Evolutionary conservation across 2,797 vertebrate species (phyloP).

Genomic region (Tragopan temminckii): DNA sequence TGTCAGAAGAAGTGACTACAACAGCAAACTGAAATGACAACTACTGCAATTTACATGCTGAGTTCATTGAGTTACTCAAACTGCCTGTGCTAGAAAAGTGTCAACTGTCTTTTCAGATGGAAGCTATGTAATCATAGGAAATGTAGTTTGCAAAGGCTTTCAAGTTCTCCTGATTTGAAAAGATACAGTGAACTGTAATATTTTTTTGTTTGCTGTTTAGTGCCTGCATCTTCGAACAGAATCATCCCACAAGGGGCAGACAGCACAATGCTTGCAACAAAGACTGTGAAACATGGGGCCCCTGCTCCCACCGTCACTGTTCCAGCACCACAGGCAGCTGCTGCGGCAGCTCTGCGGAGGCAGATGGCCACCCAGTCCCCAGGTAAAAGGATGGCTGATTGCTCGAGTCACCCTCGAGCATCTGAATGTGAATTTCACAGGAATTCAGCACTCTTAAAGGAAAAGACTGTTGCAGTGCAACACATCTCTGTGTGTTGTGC

Average conservation of each 20-base stretch:
- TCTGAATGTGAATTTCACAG: background rate
- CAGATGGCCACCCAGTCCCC: conserved; percentile 91
- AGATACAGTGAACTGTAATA: background rate
- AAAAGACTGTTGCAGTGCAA: background rate
- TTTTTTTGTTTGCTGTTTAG: conserved; percentile 44
- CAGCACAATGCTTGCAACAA: conserved; percentile 93
- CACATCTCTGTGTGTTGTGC: background rate
- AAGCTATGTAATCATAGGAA: background rate
- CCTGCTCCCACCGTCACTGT: conserved; percentile 85
- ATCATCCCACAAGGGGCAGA: conserved; percentile 90
- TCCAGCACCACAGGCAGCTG: conserved; percentile 93
- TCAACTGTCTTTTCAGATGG: background rate
- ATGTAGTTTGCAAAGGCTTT: background rate
- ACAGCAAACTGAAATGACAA: background rate
- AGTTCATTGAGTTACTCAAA: background rate
- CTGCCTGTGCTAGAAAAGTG: background rate
- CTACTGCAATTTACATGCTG: background rate
- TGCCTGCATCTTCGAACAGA: conserved; percentile 77
- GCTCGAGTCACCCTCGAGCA: conserved; percentile 1
- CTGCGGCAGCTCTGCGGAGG: conserved; percentile 90
- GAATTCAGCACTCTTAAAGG: background rate
- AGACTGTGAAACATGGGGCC: conserved; percentile 94
- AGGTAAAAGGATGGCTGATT: conserved; percentile 79
- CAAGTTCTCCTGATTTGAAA: background rate
- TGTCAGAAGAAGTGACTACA: conserved; percentile 29